Percentiles rank a stretch among this genome's conserved stretches.
Conservation (phyloP, 2,797 vertebrate species). For the Rhynchotus rufescens region DNA sequence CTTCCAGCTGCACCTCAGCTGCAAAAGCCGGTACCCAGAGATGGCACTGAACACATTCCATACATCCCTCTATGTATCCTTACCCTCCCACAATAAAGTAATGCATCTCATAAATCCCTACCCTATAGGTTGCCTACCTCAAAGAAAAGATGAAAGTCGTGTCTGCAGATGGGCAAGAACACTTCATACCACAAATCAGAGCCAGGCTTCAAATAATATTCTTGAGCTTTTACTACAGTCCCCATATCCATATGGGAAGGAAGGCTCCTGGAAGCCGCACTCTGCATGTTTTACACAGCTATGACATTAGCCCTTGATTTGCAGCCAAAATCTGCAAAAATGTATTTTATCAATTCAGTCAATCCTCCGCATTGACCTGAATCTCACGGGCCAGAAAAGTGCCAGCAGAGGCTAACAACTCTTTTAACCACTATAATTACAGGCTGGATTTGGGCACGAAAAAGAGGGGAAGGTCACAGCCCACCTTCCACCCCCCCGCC, state of each 20-base stretch:
- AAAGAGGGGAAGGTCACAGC: neutral
- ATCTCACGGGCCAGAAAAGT: too few species aligned
- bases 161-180: neutral
- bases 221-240: neutral
- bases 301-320: neutral
- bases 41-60: neutral
- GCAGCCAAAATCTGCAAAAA: neutral
- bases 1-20: neutral
- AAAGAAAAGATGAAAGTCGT: neutral
- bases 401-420: neutral
- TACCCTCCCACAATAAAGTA: neutral
- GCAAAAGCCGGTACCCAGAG: neutral
- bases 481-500: too few species aligned
- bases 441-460: neutral
- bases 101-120: neutral
- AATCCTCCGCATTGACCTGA: neutral
- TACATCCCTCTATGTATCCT: neutral
- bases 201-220: neutral
- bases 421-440: neutral
- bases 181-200: neutral
- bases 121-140: neutral
- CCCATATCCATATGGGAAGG: neutral
- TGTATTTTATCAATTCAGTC: neutral
- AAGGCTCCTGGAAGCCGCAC: neutral
- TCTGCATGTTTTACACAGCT: neutral